A percentile compares a stretch with the other conserved stretches of the same genome.
Conservation (phyloP, 2,113 vertebrate species). For the Panurus biarmicus region DNA sequence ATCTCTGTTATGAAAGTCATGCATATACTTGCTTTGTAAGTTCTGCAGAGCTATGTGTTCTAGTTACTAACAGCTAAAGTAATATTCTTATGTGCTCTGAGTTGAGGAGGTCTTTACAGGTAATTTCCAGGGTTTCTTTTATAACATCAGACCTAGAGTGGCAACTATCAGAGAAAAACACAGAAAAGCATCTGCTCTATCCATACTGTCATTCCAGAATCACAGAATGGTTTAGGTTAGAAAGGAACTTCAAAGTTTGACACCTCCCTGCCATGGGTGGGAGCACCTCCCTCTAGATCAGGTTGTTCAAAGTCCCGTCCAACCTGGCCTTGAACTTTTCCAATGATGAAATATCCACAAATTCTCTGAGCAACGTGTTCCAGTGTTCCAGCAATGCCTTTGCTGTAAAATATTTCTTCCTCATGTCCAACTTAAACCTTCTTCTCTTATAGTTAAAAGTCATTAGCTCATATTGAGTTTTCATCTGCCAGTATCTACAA, state of each 20-base stretch:
- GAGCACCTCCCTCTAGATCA: not conserved
- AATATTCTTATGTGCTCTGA: not conserved
- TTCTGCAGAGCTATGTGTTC: not conserved
- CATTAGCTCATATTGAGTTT: not conserved
- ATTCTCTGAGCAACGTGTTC: not conserved
- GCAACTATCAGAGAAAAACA: not conserved
- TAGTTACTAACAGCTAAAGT: not conserved
- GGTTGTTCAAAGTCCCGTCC: not conserved
- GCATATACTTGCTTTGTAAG: not conserved
- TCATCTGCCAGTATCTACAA: not conserved
- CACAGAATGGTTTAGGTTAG: not conserved
- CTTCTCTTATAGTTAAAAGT: not conserved
- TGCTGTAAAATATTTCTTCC: not conserved
- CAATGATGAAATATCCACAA: rapidly evolving
- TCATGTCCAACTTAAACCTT: not conserved
- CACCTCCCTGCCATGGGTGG: rapidly evolving
- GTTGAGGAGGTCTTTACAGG: not conserved
- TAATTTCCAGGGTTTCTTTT: not conserved
- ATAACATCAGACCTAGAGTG: not conserved
- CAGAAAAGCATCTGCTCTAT: not conserved
- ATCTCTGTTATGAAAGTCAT: not conserved
- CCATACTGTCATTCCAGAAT: not conserved
- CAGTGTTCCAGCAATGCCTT: not conserved
- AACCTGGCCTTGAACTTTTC: not conserved
- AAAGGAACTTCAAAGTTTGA: not conserved